Evolutionary conservation across 2,888 invertebrate genomes (phyloP).

Genomic region (Chelonus formosanus): DNA sequence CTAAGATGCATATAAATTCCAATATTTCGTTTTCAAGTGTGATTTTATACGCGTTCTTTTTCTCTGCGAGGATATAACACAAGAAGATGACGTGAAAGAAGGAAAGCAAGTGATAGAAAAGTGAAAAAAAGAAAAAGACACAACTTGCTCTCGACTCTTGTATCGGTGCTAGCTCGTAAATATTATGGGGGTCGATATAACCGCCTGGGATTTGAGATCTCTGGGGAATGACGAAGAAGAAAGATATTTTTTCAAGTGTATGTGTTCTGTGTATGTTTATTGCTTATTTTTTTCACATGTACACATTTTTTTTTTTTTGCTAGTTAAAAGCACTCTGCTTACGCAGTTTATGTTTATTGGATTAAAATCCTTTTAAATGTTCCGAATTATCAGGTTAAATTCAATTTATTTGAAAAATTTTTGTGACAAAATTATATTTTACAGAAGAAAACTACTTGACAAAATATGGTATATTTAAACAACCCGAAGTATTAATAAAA

Average conservation of each 20-base stretch:
- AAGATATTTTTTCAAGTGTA: slow-evolving; percentile 15
- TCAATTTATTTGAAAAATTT: too few relatives aligned
- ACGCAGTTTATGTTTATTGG: background rate
- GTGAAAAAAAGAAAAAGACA: slow-evolving; percentile 11
- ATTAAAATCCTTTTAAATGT: background rate
- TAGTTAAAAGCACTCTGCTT: slow-evolving; percentile 1
- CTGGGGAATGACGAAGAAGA: slow-evolving; percentile 40
- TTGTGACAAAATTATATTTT: too few relatives aligned
- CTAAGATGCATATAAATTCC: slow-evolving; percentile 52
- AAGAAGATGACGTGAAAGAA: slow-evolving; percentile 24
- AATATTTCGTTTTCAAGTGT: slow-evolving; percentile 58
- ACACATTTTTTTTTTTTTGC: slow-evolving; percentile 21
- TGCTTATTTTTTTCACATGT: slow-evolving; percentile 19
- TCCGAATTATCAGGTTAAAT: too few relatives aligned
- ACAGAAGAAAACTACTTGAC: too few relatives aligned
- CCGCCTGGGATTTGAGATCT: slow-evolving; percentile 58
- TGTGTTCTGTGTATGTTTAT: slow-evolving; percentile 29
- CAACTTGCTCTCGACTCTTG: slow-evolving; percentile 19
- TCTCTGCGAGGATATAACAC: slow-evolving; percentile 36
- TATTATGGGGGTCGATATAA: slow-evolving; percentile 61
- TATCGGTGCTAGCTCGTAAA: slow-evolving; percentile 54
- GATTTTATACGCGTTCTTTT: slow-evolving; percentile 56
- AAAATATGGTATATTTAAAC: too few relatives aligned
- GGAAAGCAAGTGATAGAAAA: background rate
- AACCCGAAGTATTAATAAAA: too few relatives aligned